Base-by-base conservation (phyloP, 2,797 vertebrate species). In the Hemitrygon akajei region DNA sequence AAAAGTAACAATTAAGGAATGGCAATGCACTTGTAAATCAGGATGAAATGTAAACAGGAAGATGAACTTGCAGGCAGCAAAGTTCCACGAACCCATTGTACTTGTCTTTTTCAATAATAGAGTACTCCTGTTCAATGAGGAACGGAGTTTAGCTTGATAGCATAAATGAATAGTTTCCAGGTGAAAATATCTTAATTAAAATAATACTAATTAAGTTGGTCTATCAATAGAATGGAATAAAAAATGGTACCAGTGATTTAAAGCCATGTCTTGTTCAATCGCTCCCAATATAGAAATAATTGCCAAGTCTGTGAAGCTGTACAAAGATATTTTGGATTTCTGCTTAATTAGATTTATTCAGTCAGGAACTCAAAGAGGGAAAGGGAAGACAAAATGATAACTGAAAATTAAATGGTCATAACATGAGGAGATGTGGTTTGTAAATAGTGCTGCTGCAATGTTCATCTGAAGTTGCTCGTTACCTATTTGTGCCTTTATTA, bases 181-280 rank as follows among this genome's bases (percentile, higher is more conserved):
- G 60, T 56, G 60, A 87, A 58, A 34, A 63, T 34, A n/a, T 58
- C 30, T 34, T 3, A 66, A 34, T 87, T 34, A 34, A 25, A 87
- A 87, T 47, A 47, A 47, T 7, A 56, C 7, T 73, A 37, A 91
- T 22, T 91, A 34, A 71, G 22, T 20, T 71, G 10, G 9, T 71
- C 37, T 40, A 91, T 91, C 34, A 91, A 69, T 34, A 91, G 60
- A 91, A 91, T 69, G 87, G n/a, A 91, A 18, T 37, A 40, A 91
- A 63, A 30, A 66, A 82, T 25, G 7, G 40, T 22, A 10, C 2
- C 80, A 40, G 47, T 9, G 1, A 69, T 37, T 91, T 91, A 71
- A 20, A 69, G 71, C 22, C 16, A 40, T 27, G 12, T 76, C 37
- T 93, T 56, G 63, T 69, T 73, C 34, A 93, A 93, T 76, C 56